Evolutionary conservation across 2,888 invertebrate species (phyloP).

Genomic region (Paralinhomoeus sp.): DNA sequence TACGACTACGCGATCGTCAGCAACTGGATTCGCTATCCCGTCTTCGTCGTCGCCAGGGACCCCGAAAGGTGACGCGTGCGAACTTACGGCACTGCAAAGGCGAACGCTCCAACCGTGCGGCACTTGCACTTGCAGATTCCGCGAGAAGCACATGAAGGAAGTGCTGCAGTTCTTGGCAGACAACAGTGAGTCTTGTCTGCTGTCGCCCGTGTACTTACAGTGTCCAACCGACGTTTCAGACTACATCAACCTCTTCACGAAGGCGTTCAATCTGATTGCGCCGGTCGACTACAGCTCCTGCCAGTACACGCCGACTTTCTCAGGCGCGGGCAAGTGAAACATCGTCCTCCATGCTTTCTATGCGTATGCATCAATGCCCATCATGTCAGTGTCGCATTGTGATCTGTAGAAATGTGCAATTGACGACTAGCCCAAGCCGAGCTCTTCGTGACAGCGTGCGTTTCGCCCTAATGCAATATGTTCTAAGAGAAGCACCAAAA

Average conservation of each 20-base stretch:
- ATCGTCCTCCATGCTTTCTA: no score
- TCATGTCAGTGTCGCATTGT: no score
- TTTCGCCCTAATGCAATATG: no score
- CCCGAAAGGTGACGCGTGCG: constrained; percentile 16
- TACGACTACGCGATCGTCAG: constrained; percentile 25
- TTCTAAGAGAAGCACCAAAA: no score
- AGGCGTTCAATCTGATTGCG: constrained; percentile 27
- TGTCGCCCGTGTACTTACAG: not conserved
- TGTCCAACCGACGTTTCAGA: constrained; percentile 11
- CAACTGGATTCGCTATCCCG: constrained; percentile 23
- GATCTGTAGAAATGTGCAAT: no score
- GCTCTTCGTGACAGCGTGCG: no score
- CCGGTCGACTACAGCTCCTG: constrained; percentile 26
- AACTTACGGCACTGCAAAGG: no score
- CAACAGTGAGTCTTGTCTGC: constrained; percentile 16
- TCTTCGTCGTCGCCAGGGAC: constrained; percentile 25
- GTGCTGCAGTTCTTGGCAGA: constrained; percentile 25
- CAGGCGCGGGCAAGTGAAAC: constrained; percentile 23
- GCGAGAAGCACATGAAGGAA: constrained; percentile 20
- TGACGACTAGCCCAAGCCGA: no score
- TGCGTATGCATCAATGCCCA: no score
- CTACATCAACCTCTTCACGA: constrained; percentile 26
- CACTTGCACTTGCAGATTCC: constrained; percentile 15
- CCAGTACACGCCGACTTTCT: constrained; percentile 26
- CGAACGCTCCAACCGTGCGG: no score